Conservation (phyloP, 37 sponge, comb jelly and placozoan genomes). For the Haliclona indistincta region DNA sequence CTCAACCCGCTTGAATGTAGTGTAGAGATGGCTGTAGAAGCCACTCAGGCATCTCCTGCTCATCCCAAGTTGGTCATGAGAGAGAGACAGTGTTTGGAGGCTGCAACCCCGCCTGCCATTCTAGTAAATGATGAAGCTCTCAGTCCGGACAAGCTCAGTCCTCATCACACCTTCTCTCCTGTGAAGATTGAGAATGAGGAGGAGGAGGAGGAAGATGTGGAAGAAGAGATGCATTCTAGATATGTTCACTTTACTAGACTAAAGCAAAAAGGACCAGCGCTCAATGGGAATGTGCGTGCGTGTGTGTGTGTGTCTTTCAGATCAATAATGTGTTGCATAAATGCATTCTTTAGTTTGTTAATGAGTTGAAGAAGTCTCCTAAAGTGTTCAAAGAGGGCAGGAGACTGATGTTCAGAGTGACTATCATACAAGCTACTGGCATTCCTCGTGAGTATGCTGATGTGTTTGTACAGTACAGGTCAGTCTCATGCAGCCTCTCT, state of each 20-base stretch:
- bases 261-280: neutral
- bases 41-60: constrained; percentile 19
- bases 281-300: neutral
- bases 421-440: constrained; percentile 70
- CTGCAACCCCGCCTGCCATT: too few species aligned
- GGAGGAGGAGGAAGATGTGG: neutral
- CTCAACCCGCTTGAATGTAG: constrained; percentile 23
- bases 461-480: constrained; percentile 79
- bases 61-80: too few species aligned
- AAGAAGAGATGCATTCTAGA: too few species aligned
- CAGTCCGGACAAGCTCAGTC: too few species aligned
- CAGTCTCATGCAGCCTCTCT: neutral
- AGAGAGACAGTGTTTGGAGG: too few species aligned
- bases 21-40: constrained; percentile 11
- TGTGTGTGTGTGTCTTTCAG: constrained; percentile 6
- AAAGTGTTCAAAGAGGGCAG: constrained; percentile 20
- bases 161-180: neutral
- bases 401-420: constrained; percentile 61
- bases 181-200: neutral
- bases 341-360: constrained; percentile 24
- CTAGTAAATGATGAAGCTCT: too few species aligned
- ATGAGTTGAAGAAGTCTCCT: neutral
- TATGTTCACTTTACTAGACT: too few species aligned
- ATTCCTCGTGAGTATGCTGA: constrained; percentile 73
- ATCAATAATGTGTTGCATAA: neutral